Evolutionary conservation across 2,113 vertebrate genomes (phyloP), one percentile per base, ranked within the genome.

Genomic region (Xenopus borealis): DNA sequence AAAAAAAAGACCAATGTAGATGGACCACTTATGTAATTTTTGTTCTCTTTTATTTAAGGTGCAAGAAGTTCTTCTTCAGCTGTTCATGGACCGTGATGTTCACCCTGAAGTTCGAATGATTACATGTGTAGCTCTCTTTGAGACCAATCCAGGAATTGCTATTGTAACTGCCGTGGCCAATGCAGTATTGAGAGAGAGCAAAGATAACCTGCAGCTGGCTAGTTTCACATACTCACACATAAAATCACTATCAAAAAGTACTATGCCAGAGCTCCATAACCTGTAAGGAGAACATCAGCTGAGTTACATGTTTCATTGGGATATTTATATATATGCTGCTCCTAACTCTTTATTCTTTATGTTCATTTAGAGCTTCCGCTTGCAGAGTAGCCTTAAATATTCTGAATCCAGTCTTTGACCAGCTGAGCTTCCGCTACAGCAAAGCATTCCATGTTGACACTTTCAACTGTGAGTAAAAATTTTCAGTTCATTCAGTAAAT

Each of bases 151-250:
- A 70, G 68, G 86, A 30, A 79, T 92, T 12, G 81, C 89, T 64
- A 78, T 91, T 17, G 80, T 95, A 66, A 86, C 72, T 19, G 83
- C 81, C 0, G 68, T 96, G 57, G 93, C 91, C 69, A 87, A 86
- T 0, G 82, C 85, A 77, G 79, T 91, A 62, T 85, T 84, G 73
- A 87, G 80, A 45, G 95, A 96, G 69, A 64, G 79, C 46, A 89
- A 86, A 73, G 13, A 90, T 81, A 90, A 86, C 72, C n/a, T 92
- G 83, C 92, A 95, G 72, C 85, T 97, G 47, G 88, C 86, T 66
- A 94, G 91, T 76, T 95, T 94, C 12, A 79, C 88, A 17, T 94
- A 94, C 71, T 92, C 93, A 69, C 85, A 94, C 75, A 91, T 97
- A 82, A 94, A 91, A 81, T 85, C 91, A 64, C 78, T 94, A 79